A percentile compares a stretch with the other conserved stretches of the same genome.
Conservation (phyloP, 2,113 vertebrate species). For the Notarius lentiginosus region DNA sequence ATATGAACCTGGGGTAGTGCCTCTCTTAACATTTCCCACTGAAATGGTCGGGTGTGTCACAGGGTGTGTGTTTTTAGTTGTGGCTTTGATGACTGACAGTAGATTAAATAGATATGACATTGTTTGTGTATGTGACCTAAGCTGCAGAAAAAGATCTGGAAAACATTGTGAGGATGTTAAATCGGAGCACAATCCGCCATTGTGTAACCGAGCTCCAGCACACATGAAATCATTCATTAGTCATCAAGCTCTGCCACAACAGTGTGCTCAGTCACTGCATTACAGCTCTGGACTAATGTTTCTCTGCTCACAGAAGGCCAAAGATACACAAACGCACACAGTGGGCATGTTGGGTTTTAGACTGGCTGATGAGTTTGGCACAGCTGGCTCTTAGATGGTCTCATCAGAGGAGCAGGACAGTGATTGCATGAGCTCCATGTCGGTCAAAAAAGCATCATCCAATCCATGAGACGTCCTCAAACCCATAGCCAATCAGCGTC, state of each 20-base stretch:
- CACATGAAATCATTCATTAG: conserved; percentile 52
- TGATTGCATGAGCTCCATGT: conserved; percentile 18
- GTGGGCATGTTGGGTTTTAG: neutral
- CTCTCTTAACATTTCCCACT: neutral
- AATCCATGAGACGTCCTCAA: neutral
- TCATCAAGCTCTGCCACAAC: conserved; percentile 43
- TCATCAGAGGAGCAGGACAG: conserved; percentile 2
- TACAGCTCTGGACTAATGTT: conserved; percentile 31
- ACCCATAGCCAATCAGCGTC: conserved; percentile 10
- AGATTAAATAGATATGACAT: conserved; percentile 6
- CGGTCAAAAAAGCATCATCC: conserved; percentile 21
- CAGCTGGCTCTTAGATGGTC: conserved; percentile 26
- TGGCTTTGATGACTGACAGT: conserved; percentile 24
- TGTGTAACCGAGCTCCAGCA: conserved; percentile 38
- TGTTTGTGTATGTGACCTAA: conserved; percentile 20
- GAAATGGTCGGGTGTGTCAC: neutral
- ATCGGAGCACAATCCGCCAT: conserved; percentile 40
- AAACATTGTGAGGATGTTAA: conserved; percentile 39
- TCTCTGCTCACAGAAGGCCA: conserved; percentile 25
- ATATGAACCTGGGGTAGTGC: neutral
- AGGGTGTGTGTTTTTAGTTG: conserved; percentile 21
- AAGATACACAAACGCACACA: conserved; percentile 24
- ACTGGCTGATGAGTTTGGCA: conserved; percentile 9
- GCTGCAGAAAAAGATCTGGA: conserved; percentile 1
- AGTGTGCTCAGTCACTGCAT: conserved; percentile 47